Percentiles rank a stretch among this genome's conserved stretches.
These are phyloP conservation scores for Didymodactylos carnosus DNA, from an alignment of 2,888 invertebrate species.

Conservation along the genomic window DNA sequence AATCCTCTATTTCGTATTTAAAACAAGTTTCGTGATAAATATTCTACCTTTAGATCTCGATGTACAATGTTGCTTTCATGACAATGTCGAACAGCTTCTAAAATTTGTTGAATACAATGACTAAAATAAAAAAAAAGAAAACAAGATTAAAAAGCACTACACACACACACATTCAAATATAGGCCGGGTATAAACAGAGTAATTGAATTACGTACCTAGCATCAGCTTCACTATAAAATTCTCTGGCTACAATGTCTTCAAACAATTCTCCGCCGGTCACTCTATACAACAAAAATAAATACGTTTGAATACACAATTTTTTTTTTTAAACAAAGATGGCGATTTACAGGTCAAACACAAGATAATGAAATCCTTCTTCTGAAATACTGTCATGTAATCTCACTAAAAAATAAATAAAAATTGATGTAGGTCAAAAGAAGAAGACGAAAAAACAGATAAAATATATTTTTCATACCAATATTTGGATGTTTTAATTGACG, in stretches of 20 bases:
- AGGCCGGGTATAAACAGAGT: no score
- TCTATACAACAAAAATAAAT: constrained; percentile 21
- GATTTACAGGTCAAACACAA: constrained; percentile 90
- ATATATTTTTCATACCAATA: no score
- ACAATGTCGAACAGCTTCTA: constrained; percentile 98
- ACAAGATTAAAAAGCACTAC: background rate
- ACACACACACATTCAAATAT: no score
- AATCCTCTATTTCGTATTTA: background rate
- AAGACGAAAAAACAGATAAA: no score
- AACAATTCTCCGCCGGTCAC: constrained; percentile 36
- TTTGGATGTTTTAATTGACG: constrained; percentile 95
- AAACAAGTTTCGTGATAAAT: no score
- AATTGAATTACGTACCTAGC: no score
- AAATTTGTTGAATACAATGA: constrained; percentile 98
- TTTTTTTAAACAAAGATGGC: background rate
- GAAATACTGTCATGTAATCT: constrained; percentile 99
- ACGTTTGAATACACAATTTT: background rate
- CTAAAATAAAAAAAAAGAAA: constrained; percentile 20
- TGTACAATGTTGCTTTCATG: constrained; percentile 95
- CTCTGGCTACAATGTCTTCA: constrained; percentile 72
- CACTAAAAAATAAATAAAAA: constrained; percentile 41
- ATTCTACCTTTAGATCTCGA: constrained; percentile 70
- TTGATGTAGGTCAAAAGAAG: no score
- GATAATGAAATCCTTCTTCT: constrained; percentile 91
- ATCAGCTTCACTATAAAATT: constrained; percentile 99